phyloP scores from a whole-genome alignment of 2,888 invertebrate genomes.

The Torymus auratus region DNA sequence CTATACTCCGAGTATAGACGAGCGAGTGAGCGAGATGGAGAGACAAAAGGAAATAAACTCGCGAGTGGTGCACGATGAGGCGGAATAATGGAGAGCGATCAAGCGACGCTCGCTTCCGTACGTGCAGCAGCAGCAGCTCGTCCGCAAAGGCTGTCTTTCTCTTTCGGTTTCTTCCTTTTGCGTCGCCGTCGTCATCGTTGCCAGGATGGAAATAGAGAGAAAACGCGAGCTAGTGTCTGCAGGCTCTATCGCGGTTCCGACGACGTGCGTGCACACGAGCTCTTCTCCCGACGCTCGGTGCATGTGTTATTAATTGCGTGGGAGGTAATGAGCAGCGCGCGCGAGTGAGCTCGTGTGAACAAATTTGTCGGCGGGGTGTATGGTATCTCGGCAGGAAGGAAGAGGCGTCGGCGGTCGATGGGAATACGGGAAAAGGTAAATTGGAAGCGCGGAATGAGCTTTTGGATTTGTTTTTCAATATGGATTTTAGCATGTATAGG shows the following conservation, averaged over 20 bases:
- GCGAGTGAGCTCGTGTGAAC: no score
- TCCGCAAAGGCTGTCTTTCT: background rate
- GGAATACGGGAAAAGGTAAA: no score
- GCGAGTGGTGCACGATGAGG: constrained; percentile 15
- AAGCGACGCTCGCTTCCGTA: constrained; percentile 7
- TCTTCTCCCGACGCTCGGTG: no score
- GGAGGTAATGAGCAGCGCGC: background rate
- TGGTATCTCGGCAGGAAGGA: no score
- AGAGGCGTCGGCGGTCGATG: no score
- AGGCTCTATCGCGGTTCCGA: background rate
- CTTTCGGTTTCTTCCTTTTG: constrained; percentile 13
- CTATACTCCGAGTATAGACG: no score
- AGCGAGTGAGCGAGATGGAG: constrained; percentile 9
- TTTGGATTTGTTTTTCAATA: no score
- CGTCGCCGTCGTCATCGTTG: background rate
- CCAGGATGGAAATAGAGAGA: constrained; percentile 17
- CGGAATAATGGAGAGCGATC: constrained; percentile 36
- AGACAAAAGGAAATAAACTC: constrained; percentile 26
- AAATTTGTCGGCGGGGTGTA: no score
- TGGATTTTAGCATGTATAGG: no score
- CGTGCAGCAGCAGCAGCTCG: background rate
- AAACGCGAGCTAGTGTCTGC: background rate
- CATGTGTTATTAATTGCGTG: background rate
- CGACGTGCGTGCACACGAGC: background rate
- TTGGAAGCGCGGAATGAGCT: no score